Conservation (phyloP, 2,797 vertebrate species). For the Hozukius guyotensis region DNA sequence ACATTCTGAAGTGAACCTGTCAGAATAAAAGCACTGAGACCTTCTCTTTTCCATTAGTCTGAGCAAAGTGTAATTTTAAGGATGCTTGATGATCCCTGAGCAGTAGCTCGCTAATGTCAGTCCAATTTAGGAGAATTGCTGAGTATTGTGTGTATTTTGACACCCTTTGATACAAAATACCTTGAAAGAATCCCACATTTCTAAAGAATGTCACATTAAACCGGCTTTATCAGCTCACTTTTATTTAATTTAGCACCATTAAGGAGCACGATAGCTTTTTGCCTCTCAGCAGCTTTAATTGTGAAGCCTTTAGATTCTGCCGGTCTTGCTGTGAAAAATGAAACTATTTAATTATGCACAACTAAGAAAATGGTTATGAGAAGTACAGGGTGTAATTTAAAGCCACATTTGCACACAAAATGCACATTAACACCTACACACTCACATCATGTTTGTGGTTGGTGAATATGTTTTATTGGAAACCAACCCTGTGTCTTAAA, state of each 20-base stretch:
- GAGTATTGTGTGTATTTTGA: slow-evolving; percentile 18
- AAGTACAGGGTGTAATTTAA: background rate
- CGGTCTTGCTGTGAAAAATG: background rate
- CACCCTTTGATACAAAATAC: slow-evolving; percentile 9
- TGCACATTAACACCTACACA: background rate
- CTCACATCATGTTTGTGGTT: background rate
- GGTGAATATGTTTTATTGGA: background rate
- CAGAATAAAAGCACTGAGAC: background rate
- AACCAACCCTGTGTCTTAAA: no score
- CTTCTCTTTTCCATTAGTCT: slow-evolving; percentile 21
- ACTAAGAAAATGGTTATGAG: background rate
- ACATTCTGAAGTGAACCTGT: background rate
- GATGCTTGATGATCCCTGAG: slow-evolving; percentile 22
- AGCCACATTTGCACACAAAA: background rate
- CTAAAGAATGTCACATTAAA: background rate
- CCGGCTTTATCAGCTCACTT: slow-evolving; percentile 17
- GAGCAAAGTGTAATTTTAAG: slow-evolving; percentile 16
- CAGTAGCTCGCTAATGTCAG: background rate
- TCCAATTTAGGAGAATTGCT: slow-evolving; percentile 12
- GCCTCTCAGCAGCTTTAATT: slow-evolving; percentile 7
- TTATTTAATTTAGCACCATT: slow-evolving; percentile 27
- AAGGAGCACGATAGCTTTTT: slow-evolving; percentile 24
- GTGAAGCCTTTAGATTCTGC: background rate
- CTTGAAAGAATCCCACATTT: background rate
- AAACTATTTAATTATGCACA: background rate